Evolutionary conservation across 1,140 invertebrate species (phyloP), one percentile per base, ranked within the genome.

Genomic region (Lineus longissimus): DNA sequence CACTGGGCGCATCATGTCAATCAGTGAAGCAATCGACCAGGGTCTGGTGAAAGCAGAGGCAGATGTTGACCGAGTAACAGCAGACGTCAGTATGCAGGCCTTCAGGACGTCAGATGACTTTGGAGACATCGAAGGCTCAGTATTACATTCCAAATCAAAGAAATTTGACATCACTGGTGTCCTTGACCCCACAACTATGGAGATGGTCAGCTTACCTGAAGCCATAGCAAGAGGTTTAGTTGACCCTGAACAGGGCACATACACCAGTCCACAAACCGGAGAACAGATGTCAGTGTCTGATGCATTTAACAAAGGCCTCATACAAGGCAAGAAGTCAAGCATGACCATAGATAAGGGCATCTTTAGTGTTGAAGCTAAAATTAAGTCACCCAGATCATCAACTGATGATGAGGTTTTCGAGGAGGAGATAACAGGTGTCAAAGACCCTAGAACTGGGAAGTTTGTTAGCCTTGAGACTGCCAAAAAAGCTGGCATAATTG

Each of bases 201-300:
- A 93, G 70, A 81, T 87, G 19, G 72, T 97, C 0, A 90, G 86
- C 17, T 90, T 96, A 30, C 88, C 88, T 33, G 88, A 97, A 81
- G 95, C 94, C 1, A 84, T 97, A 0, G 83, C 89, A 54, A 85
- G 89, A 69, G 91, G 92, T 55, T 85, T 97, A 57, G 79, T 98
- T 61, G 92, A 97, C 84, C 83, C 87, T 1, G 82, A 87, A 1
- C 88, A 87, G 62, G 91, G 92, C 29, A 40, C 71, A 0, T 82
- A 82, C 51, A 83, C 85, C 55, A 91, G 96, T 84, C 91, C 93
- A 1, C 84, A 89, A 22, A 95, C 90, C 17, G 87, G 87, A 9
- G 86, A 94, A 73, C 79, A 81, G 9, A 86, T 85, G 60, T 73
- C 81, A 27, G 81, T 82, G 17, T 73, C 71, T 27, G 57, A 71